Base-by-base conservation (phyloP, 1,140 invertebrate genomes). In the Lucilia cuprina region DNA sequence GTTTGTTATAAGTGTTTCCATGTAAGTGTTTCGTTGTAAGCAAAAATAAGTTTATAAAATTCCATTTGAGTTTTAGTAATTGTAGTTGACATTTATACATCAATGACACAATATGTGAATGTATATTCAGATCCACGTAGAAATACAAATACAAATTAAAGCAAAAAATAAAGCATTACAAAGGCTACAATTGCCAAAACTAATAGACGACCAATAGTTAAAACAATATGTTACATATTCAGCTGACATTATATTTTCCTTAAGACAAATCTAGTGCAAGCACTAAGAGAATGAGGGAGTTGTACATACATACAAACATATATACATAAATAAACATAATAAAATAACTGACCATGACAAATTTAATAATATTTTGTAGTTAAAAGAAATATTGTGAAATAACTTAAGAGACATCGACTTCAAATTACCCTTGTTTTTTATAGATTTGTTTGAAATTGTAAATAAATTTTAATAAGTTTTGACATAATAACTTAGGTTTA, bases 121-220 rank as follows among this genome's bases (percentile, higher is more conserved):
- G 21, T 74, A 9, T 30, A 34, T 10, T 5, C 41, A 8, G 7
- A 41, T 41, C 2, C 41, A 41, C 41, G 41, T 41, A 41, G 2
- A 41, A 41, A 41, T 41, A 41, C 10, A 41, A 8, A 8, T 10
- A 41, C 2, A 41, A 41, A 41, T 41, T 34, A 21, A 77, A 17
- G 34, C 34, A 77, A 41, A 77, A 77, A 21, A 41, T 2, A 10
- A 41, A 41, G 1, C 41, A 41, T 41, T 47, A 78, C 12, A 49
- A 80, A 80, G 77, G 41, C n/a, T 80, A 80, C 77, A 80, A 80
- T 80, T 80, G 41, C 77, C 25, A 80, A 41, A 78, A 80, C n/a
- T 80, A 80, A 80, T 80, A 80, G 77, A 41, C 77, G 77, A 41
- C 77, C 77, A 80, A 80, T 80, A 80, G 77, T 80, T 80, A 9